These are phyloP conservation scores for Micrastur ruficollis DNA, from an alignment of 2,797 vertebrate species.

Conservation along the genomic window DNA sequence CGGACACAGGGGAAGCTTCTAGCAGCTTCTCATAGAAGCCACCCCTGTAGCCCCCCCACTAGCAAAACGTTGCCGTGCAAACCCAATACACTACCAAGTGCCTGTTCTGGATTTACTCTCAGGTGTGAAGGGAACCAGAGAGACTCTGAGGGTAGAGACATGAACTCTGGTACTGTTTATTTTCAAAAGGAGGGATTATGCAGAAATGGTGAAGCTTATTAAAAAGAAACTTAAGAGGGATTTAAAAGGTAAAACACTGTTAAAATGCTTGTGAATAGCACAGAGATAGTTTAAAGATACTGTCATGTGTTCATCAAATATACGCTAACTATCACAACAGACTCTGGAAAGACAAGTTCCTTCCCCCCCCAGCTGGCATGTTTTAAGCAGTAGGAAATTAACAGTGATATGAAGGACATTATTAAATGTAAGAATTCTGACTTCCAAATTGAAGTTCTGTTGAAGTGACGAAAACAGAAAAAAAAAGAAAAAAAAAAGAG, in stretches of 20 bases:
- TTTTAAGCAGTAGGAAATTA: not conserved
- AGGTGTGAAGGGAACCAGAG: not conserved
- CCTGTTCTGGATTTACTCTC: not conserved
- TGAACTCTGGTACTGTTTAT: not conserved
- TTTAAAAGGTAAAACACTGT: not conserved
- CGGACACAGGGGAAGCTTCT: not conserved
- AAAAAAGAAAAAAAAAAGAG: not conserved
- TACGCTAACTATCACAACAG: not conserved
- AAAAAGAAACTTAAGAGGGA: not conserved
- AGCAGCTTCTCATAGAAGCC: not conserved
- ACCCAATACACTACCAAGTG: not conserved
- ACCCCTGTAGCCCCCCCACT: accelerated
- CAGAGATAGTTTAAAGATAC: not conserved
- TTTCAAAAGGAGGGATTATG: not conserved
- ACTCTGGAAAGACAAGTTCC: not conserved
- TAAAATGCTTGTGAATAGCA: not conserved
- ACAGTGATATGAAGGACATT: not conserved
- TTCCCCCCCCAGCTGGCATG: not conserved
- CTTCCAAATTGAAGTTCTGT: conserved; percentile 6
- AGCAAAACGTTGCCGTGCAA: not conserved
- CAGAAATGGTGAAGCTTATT: not conserved
- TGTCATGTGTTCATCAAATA: not conserved
- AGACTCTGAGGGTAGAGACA: not conserved
- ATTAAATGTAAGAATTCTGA: not conserved
- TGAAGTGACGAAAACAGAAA: not conserved